These are phyloP conservation scores for Turritopsis rubra DNA, from an alignment of 30 jellyfish, hydroid and myxozoan species.

Conservation along the genomic window DNA sequence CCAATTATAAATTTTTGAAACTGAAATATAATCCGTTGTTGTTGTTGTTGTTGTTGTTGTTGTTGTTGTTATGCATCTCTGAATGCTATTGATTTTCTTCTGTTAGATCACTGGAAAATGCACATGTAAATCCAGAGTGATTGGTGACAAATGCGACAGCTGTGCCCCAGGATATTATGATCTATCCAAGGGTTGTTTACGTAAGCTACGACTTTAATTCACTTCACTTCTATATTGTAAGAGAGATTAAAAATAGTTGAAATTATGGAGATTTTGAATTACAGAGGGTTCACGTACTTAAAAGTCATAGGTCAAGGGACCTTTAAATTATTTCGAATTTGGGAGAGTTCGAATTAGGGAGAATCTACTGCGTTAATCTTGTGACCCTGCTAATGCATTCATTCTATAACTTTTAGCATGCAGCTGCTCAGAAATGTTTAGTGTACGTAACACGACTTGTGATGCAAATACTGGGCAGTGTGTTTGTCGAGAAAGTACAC, in stretches of 20 bases:
- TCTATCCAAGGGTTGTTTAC: slow-evolving; percentile 71
- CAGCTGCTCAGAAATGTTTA: slow-evolving; percentile 58
- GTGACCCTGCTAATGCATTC: neutral
- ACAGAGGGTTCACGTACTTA: no score
- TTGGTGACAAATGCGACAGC: slow-evolving; percentile 85
- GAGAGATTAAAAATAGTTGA: no score
- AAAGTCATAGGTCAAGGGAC: no score
- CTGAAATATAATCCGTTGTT: no score
- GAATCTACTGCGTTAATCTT: neutral
- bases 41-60: no score
- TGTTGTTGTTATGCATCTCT: no score
- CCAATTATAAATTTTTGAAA: no score
- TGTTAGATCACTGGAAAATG: slow-evolving; percentile 60
- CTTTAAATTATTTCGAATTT: no score
- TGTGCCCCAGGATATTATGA: slow-evolving; percentile 85
- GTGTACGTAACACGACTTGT: slow-evolving; percentile 62
- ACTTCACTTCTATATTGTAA: no score
- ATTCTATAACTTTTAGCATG: slow-evolving; percentile 51
- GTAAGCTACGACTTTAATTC: slow-evolving; percentile 39
- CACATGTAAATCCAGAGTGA: slow-evolving; percentile 62
- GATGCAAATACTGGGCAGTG: slow-evolving; percentile 70
- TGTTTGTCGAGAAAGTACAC: slow-evolving; percentile 43
- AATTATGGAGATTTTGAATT: no score
- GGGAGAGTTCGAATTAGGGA: no score
- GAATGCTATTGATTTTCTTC: neutral